These are phyloP conservation scores for Malurus elegans DNA, from an alignment of 2,113 vertebrate genomes.

Conservation along the genomic window DNA sequence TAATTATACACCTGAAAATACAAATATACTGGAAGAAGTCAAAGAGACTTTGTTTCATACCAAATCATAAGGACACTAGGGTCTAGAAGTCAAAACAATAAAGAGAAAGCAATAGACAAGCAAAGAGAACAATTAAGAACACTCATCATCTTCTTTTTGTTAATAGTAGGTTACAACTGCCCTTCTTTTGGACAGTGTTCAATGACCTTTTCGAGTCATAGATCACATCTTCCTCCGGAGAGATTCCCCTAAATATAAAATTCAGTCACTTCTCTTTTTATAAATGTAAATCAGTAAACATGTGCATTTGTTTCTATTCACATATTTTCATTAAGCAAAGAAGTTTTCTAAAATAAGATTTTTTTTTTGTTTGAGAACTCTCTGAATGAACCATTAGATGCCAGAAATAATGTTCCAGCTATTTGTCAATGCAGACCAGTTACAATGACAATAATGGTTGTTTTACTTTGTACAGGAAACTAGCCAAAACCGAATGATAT, in stretches of 20 bases:
- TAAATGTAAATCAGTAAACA: background rate
- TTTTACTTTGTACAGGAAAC: background rate
- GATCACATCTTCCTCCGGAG: background rate
- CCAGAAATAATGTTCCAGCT: background rate
- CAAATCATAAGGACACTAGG: background rate
- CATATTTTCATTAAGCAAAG: background rate
- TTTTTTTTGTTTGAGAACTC: background rate
- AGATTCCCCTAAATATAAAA: background rate
- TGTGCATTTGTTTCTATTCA: background rate
- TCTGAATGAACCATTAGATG: background rate
- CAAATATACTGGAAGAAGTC: background rate
- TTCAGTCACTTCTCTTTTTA: background rate
- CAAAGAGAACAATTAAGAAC: background rate
- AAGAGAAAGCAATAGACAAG: background rate
- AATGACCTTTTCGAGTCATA: background rate
- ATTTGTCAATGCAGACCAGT: background rate
- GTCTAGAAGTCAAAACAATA: background rate
- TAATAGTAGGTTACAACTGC: background rate
- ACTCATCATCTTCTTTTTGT: background rate
- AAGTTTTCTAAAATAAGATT: background rate
- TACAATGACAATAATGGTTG: background rate
- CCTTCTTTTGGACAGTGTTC: background rate
- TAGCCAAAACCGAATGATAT: background rate
- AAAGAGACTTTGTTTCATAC: background rate
- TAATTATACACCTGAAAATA: conserved; percentile 2